Evolutionary conservation across 2,797 vertebrate species (phyloP), one percentile per base, ranked within the genome.

Genomic region (Propithecus deckenii): DNA sequence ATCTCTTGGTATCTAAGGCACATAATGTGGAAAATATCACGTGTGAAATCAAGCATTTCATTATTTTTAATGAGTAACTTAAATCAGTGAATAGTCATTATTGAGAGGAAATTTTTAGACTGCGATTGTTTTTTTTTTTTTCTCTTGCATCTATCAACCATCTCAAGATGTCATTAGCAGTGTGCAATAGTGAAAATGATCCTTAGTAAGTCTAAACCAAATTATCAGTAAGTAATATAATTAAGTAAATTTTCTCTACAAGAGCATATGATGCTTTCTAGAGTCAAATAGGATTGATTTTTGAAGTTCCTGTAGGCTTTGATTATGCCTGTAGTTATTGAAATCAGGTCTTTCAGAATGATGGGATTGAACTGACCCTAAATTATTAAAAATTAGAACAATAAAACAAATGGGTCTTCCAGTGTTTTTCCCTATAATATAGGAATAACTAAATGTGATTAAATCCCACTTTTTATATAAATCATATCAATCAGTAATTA

Each of bases 321-420:
- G 72, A 93, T 91, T 91, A 75, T 72, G 13, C 41, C 14, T 57
- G 7, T 52, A 6, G 7, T 52, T 84, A 85, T 83, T 86, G 15
- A 96, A 86, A 79, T 91, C 11, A 81, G 15, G 32, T 65, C 80
- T 95, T 95, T 92, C 23, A 75, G 28, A 87, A 84, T 84, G 43
- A 74, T 91, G 38, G 4, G 57, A 57, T 92, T 87, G 52, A 78
- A 18, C 7, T 69, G 4, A 80, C 23, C 11, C 14, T 81, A 80
- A 88, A 83, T 71, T 74, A 59, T 74, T 75, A 81, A 91, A 79
- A 78, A 71, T 57, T 83, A 63, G 30, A 95, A 92, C 10, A 69
- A 50, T 87, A 67, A 75, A 86, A 59, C 17, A 12, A 89, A 20
- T 5, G 55, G 1, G 14, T 79, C 3, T 55, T 75, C 12, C 50